Conservation (phyloP, 2,888 invertebrate genomes). For the Alloscopus bannaensis region DNA sequence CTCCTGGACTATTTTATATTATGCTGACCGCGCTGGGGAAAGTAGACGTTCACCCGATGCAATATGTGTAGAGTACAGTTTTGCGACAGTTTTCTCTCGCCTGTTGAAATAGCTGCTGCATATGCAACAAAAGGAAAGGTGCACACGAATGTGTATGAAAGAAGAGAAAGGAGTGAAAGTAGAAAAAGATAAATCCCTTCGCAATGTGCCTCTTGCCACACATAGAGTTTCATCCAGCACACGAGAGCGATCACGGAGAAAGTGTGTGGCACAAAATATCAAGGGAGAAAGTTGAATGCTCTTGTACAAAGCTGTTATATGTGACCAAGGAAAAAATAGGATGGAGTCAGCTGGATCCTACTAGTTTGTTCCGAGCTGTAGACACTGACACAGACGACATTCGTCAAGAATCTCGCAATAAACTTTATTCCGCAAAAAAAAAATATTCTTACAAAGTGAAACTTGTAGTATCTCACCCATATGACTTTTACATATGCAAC, state of each 20-base stretch:
- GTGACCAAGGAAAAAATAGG: no score
- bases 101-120: conserved; percentile 43
- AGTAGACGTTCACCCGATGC: no score
- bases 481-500: conserved; percentile 19
- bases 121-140: no score
- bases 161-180: conserved; percentile 12
- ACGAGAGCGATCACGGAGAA: not conserved
- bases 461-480: no score
- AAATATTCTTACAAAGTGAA: no score
- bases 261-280: not conserved
- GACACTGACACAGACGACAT: conserved; percentile 1
- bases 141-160: no score
- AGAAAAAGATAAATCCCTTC: not conserved
- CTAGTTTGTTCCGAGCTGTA: conserved; percentile 7
- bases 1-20: no score
- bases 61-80: no score
- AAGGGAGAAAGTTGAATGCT: not conserved
- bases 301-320: not conserved
- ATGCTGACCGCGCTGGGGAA: no score
- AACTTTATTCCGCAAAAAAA: no score
- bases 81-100: conserved; percentile 17
- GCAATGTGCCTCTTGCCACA: conserved; percentile 17
- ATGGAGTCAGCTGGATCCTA: conserved; percentile 43
- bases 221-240: not conserved
- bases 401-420: conserved; percentile 38